Evolutionary conservation across 2,888 invertebrate species (phyloP), one percentile per base, ranked within the genome.

Genomic region (Melikaiella ostensackeni): DNA sequence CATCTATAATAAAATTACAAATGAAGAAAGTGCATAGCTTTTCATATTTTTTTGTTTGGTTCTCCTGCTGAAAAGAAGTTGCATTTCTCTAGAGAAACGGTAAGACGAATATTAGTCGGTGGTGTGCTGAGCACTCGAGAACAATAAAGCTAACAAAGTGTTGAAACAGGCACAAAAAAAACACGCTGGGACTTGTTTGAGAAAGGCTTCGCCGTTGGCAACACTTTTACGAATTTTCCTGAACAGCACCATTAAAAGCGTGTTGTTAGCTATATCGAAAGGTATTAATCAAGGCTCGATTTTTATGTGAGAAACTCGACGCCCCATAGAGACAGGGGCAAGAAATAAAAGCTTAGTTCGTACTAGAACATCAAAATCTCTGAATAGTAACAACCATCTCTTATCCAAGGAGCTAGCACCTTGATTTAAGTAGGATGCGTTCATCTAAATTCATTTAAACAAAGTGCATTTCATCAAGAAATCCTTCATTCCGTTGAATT

Each of bases 91-190:
- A 46, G 9, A 16, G 9, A 63, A 63, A 35, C 33, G 11, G 35
- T 11, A 63, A 63, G 13, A 9, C 35, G 63, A 27, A n/a, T 35
- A 62, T 62, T n/a, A 19, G n/a, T 33, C 2, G n/a, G 7, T 62
- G 33, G n/a, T 27, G n/a, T 63, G 63, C 35, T n/a, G 11, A 30
- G 21, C 13, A 38, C 35, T 38, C 21, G 5, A 63, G 38, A 63
- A 63, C 35, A 63, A 63, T 63, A 21, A 21, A 38, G 21, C 21
- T 33, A 21, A 63, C 63, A 35, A 63, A 38, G 38, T 63, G 38
- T 35, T 21, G 63, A 63, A 63, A 63, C n/a, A 38, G 21, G 35
- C 38, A 63, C 33, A 21, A 21, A 38, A 35, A 62, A 63, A 33
- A 19, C 16, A 11, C 35, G 33, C 55, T 55, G 21, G 9, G n/a